Conservation (phyloP, 1,140 invertebrate genomes). For the Mya arenaria region DNA sequence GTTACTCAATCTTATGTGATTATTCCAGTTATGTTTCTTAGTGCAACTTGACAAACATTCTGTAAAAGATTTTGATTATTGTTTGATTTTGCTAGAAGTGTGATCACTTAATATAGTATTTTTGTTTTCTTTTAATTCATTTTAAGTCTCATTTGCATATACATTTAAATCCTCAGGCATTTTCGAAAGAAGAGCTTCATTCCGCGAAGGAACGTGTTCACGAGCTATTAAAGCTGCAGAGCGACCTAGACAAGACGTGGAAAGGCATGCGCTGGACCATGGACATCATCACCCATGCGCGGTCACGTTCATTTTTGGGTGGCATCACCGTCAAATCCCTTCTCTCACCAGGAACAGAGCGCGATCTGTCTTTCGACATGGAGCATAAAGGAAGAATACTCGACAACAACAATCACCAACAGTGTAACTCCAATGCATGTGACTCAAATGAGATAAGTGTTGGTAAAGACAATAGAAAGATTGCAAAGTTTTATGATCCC, state of each 20-base stretch:
- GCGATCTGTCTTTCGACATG: slow-evolving; percentile 24
- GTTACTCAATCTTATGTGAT: too few species aligned
- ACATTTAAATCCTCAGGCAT: too few species aligned
- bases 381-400: slow-evolving; percentile 52
- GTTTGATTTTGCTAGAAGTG: too few species aligned
- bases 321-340: slow-evolving; percentile 76
- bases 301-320: slow-evolving; percentile 86
- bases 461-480: slow-evolving; percentile 75
- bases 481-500: slow-evolving; percentile 76
- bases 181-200: slow-evolving; percentile 92
- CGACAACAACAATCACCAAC: slow-evolving; percentile 67
- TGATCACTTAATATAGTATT: too few species aligned
- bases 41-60: too few species aligned
- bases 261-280: slow-evolving; percentile 96
- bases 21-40: too few species aligned
- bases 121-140: too few species aligned
- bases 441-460: slow-evolving; percentile 75
- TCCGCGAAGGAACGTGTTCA: slow-evolving; percentile 91
- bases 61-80: too few species aligned
- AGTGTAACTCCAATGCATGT: slow-evolving; percentile 51
- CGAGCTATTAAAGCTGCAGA: slow-evolving; percentile 83
- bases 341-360: slow-evolving; percentile 32
- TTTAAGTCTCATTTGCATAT: too few species aligned
- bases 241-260: slow-evolving; percentile 86
- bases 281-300: slow-evolving; percentile 95